These are phyloP conservation scores for Aethes cnicana DNA, from an alignment of 2,888 invertebrate species.

Conservation along the genomic window DNA sequence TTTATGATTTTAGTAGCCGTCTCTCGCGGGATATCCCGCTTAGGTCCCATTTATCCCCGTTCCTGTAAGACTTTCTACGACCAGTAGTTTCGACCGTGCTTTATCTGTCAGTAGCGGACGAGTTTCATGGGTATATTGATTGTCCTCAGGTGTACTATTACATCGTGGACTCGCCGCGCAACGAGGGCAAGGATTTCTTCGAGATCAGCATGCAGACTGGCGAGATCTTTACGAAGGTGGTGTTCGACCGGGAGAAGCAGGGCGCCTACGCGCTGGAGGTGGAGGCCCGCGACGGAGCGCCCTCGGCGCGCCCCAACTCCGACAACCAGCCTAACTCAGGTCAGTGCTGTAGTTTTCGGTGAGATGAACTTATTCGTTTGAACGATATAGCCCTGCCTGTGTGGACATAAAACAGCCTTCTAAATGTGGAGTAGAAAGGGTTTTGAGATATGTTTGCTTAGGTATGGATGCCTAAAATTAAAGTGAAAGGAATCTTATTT, in stretches of 20 bases:
- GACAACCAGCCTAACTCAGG: constrained; percentile 98
- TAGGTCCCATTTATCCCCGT: too few relatives aligned
- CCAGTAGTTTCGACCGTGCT: too few relatives aligned
- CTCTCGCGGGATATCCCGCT: too few relatives aligned
- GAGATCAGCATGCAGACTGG: constrained; percentile 98
- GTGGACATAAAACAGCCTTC: too few relatives aligned
- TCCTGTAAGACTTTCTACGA: too few relatives aligned
- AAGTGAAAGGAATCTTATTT: too few relatives aligned
- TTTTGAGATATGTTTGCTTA: too few relatives aligned
- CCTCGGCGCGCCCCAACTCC: constrained; percentile 97
- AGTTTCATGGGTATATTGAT: constrained; percentile 30
- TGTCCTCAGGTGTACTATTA: constrained; percentile 92
- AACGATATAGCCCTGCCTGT: too few relatives aligned
- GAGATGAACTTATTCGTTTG: background rate
- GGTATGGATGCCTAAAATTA: too few relatives aligned
- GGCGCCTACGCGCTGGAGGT: constrained; percentile 98
- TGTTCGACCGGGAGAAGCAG: constrained; percentile 98
- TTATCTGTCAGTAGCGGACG: too few relatives aligned
- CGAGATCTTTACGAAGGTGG: constrained; percentile 96
- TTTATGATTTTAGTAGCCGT: too few relatives aligned
- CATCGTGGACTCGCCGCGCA: constrained; percentile 94
- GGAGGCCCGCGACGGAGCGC: constrained; percentile 97
- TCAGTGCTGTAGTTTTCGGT: constrained; percentile 64
- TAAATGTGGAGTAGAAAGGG: too few relatives aligned
- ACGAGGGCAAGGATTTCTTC: constrained; percentile 97